These are phyloP conservation scores for Hipparchia sbordonii DNA, from an alignment of 2,888 invertebrate species.

Conservation along the genomic window DNA sequence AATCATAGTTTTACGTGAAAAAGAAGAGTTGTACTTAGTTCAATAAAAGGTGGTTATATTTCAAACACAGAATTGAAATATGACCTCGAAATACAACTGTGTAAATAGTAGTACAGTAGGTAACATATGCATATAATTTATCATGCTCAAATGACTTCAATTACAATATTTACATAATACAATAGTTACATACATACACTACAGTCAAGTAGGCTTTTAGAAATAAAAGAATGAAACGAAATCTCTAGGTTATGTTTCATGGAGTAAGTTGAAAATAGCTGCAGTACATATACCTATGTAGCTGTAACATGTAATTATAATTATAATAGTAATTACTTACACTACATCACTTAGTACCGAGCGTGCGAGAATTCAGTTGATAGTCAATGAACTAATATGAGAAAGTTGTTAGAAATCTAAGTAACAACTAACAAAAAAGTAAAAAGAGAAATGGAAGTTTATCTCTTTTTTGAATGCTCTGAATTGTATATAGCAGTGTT, in stretches of 20 bases:
- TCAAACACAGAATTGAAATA: not conserved
- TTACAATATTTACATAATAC: not conserved
- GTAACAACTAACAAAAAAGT: not conserved
- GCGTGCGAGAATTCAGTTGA: not conserved
- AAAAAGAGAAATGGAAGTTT: not conserved
- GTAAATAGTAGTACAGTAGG: not conserved
- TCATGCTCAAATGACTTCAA: conserved; percentile 4
- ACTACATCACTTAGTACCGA: not conserved
- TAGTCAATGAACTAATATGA: not conserved
- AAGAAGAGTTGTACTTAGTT: not conserved
- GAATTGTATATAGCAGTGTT: no score
- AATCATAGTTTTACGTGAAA: not conserved
- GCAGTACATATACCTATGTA: no score
- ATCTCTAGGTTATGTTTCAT: no score
- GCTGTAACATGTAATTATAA: not conserved
- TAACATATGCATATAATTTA: not conserved
- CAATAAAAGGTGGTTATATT: conserved; percentile 1
- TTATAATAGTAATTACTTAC: not conserved
- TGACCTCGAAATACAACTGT: conserved; percentile 2
- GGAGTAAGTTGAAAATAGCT: no score
- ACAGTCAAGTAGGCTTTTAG: not conserved
- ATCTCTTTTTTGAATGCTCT: not conserved
- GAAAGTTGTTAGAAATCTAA: not conserved
- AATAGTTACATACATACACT: not conserved
- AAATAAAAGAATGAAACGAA: not conserved